A percentile compares a stretch with the other conserved stretches of the same genome.
phyloP scores from a whole-genome alignment of 2,888 invertebrate species.

The Drosophila buzzatii region DNA sequence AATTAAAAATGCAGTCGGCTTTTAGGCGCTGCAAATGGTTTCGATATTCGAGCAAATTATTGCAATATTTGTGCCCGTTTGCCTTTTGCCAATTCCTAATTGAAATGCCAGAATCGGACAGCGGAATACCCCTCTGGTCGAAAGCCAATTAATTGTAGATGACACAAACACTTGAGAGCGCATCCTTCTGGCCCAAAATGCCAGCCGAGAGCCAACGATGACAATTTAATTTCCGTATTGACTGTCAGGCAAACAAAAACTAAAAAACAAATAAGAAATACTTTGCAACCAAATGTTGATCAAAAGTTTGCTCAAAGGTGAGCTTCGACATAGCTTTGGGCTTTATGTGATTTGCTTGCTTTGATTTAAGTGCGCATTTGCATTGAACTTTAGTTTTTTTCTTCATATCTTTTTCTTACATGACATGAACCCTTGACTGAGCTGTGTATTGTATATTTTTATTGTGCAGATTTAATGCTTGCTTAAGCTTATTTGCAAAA shows the following conservation, averaged over 20 bases:
- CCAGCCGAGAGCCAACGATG: slow-evolving; percentile 51
- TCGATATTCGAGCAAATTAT: slow-evolving; percentile 61
- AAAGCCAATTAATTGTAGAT: slow-evolving; percentile 77
- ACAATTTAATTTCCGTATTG: slow-evolving; percentile 74
- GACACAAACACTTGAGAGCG: slow-evolving; percentile 72
- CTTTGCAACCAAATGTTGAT: slow-evolving; percentile 35
- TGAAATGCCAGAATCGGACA: slow-evolving; percentile 65
- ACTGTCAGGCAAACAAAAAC: slow-evolving; percentile 15
- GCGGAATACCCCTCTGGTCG: slow-evolving; percentile 67
- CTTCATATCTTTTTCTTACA: not conserved
- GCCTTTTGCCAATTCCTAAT: slow-evolving; percentile 67
- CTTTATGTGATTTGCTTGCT: not conserved
- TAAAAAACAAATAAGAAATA: slow-evolving; percentile 11
- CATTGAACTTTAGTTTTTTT: not conserved
- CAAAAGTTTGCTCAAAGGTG: slow-evolving; percentile 24
- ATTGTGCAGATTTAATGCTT: not conserved
- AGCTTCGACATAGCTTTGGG: not conserved
- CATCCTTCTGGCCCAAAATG: slow-evolving; percentile 56
- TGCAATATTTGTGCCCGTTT: slow-evolving; percentile 42
- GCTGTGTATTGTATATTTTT: not conserved
- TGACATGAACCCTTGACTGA: not conserved
- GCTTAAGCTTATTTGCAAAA: not conserved
- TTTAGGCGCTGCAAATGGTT: slow-evolving; percentile 63
- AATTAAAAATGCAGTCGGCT: slow-evolving; percentile 74
- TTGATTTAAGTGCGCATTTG: not conserved